phyloP scores from a whole-genome alignment of 2,113 vertebrate species.

The Scolopax mira region DNA sequence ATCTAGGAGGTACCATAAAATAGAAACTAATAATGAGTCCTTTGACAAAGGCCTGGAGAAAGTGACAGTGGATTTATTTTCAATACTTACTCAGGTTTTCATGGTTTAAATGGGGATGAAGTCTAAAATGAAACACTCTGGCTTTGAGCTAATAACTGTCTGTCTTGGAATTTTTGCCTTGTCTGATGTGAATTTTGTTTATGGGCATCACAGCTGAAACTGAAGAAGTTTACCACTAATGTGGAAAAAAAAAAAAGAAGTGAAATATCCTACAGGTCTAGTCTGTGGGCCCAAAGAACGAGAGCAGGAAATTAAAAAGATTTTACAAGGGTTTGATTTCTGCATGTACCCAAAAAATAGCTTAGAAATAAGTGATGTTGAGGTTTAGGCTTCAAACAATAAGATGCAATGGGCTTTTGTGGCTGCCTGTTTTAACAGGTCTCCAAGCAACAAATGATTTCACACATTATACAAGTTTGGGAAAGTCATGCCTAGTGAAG shows the following conservation, averaged over 20 bases:
- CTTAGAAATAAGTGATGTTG: slow-evolving; percentile 25
- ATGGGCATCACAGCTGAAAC: slow-evolving; percentile 13
- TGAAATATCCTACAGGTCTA: background rate
- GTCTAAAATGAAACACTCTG: slow-evolving; percentile 60
- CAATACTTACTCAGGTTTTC: slow-evolving; percentile 32
- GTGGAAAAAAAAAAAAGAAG: background rate
- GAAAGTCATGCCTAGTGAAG: background rate
- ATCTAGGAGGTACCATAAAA: background rate
- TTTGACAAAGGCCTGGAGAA: slow-evolving; percentile 28
- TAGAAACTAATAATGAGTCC: slow-evolving; percentile 9
- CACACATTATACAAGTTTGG: background rate
- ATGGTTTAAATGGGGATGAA: slow-evolving; percentile 55
- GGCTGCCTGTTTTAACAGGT: background rate
- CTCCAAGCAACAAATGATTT: slow-evolving; percentile 33
- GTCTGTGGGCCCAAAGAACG: background rate
- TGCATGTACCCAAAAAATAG: background rate
- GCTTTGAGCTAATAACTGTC: slow-evolving; percentile 51
- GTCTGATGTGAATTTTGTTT: slow-evolving; percentile 39
- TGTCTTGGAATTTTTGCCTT: slow-evolving; percentile 32
- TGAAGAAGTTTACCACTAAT: slow-evolving; percentile 34
- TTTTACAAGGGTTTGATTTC: slow-evolving; percentile 54
- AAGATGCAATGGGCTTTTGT: slow-evolving; percentile 13
- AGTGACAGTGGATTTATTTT: slow-evolving; percentile 55
- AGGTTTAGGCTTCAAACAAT: background rate
- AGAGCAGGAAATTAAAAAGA: slow-evolving; percentile 60